A percentile compares a stretch with the other conserved stretches of the same genome.
Evolutionary conservation across 2,888 invertebrate genomes (phyloP).

Genomic region (Metallyticus violacea): DNA sequence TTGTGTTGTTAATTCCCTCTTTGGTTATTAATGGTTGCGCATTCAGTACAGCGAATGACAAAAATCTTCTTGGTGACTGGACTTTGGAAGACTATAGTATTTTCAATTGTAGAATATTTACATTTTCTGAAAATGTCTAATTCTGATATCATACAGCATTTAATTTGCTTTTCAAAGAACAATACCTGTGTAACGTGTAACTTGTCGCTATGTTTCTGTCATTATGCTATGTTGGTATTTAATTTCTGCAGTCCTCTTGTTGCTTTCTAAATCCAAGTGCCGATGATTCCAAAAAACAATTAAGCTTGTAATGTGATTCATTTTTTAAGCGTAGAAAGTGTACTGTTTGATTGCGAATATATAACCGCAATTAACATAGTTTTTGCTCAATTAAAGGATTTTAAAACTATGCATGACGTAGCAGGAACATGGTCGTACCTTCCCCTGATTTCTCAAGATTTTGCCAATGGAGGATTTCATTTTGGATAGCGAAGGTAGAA

Average conservation of each 20-base stretch:
- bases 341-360: not conserved
- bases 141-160: too few relatives aligned
- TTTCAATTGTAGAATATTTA: too few relatives aligned
- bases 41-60: too few relatives aligned
- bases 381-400: not conserved
- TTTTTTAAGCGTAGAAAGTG: not conserved
- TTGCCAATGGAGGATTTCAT: not conserved
- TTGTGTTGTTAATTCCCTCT: too few relatives aligned
- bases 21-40: too few relatives aligned
- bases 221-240: not conserved
- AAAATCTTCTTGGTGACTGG: too few relatives aligned
- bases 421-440: not conserved
- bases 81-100: too few relatives aligned
- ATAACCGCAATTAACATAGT: not conserved
- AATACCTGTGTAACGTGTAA: too few relatives aligned
- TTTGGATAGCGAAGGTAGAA: not conserved
- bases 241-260: not conserved
- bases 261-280: not conserved
- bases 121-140: too few relatives aligned
- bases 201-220: too few relatives aligned
- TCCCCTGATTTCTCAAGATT: not conserved
- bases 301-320: not conserved
- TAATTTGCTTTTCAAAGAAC: too few relatives aligned
- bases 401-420: not conserved
- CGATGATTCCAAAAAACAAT: not conserved